Evolutionary conservation across 2,113 vertebrate species (phyloP).

Genomic region (Ivindomyrus marchei): DNA sequence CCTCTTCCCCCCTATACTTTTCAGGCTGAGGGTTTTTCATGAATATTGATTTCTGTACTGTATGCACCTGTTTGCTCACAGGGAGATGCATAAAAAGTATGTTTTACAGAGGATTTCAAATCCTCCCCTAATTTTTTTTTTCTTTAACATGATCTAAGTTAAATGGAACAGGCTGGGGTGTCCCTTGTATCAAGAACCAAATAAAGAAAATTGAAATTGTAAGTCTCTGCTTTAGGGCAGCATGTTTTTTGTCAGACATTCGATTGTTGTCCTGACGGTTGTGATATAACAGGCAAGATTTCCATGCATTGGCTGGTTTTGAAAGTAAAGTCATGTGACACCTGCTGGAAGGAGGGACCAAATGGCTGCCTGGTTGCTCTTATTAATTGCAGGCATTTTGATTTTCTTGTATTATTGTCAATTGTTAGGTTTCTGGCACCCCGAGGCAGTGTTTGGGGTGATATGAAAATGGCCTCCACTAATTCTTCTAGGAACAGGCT

Average conservation of each 20-base stretch:
- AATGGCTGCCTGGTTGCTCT: not conserved
- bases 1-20: not conserved
- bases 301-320: not conserved
- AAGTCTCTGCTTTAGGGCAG: constrained; percentile 33
- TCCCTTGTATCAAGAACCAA: constrained; percentile 46
- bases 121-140: not conserved
- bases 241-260: constrained; percentile 30
- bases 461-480: not conserved
- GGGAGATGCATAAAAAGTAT: not conserved
- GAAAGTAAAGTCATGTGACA: not conserved
- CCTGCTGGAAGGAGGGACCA: not conserved
- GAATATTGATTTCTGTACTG: not conserved
- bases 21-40: not conserved
- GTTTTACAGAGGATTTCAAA: not conserved
- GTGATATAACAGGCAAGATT: not conserved
- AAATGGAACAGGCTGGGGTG: constrained; percentile 26
- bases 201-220: constrained; percentile 44
- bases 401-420: not conserved
- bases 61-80: not conserved
- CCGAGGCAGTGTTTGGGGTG: not conserved
- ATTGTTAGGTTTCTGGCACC: not conserved
- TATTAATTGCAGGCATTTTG: not conserved
- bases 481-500: not conserved
- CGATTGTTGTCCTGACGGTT: not conserved
- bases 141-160: not conserved